These are phyloP conservation scores for Eulacestoma nigropectus DNA, from an alignment of 2,113 vertebrate species.

Conservation along the genomic window DNA sequence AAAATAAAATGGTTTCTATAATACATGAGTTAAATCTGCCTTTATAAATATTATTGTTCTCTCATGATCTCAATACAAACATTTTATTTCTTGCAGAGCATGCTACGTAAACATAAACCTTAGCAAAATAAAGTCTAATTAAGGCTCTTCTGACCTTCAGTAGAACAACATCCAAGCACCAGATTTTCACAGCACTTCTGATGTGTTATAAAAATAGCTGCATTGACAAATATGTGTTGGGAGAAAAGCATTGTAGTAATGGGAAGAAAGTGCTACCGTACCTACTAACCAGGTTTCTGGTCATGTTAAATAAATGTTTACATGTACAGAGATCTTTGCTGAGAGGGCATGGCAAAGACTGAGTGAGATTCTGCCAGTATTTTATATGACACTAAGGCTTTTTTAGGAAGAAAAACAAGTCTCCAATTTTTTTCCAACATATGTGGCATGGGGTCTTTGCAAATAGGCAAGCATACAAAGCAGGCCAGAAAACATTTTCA, in stretches of 20 bases:
- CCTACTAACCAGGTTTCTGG: neutral
- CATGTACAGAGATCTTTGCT: neutral
- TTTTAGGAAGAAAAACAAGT: neutral
- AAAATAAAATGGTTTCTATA: neutral
- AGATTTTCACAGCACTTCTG: neutral
- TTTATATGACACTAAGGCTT: neutral
- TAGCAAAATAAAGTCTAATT: neutral
- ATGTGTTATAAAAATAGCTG: neutral
- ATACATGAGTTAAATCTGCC: neutral
- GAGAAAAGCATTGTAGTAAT: neutral
- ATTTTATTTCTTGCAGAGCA: neutral
- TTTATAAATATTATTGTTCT: neutral
- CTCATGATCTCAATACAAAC: neutral
- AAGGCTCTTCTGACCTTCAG: neutral
- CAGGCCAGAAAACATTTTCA: neutral
- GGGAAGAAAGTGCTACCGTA: neutral
- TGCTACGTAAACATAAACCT: neutral
- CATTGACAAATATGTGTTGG: neutral
- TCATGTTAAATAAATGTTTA: neutral
- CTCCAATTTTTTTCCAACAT: neutral
- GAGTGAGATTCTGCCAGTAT: neutral
- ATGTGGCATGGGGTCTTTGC: neutral
- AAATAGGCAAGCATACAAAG: neutral
- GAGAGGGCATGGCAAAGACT: neutral
- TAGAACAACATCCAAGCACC: neutral